These are phyloP conservation scores for Ormyrus thymus DNA, from an alignment of 2,888 invertebrate species.

Conservation along the genomic window DNA sequence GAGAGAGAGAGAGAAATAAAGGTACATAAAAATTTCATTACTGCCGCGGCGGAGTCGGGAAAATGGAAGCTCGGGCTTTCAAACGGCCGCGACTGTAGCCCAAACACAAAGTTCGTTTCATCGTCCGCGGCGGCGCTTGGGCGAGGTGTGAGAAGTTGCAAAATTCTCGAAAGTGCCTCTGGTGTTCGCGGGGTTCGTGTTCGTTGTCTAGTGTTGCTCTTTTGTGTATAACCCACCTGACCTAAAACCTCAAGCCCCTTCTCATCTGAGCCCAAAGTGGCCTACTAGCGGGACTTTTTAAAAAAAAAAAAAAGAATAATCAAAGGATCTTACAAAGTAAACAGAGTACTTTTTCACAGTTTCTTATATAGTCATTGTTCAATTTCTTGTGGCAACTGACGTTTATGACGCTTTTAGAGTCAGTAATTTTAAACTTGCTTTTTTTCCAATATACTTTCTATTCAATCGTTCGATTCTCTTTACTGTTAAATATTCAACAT, in stretches of 20 bases:
- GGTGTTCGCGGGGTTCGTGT: conserved; percentile 79
- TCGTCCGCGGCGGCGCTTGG: conserved; percentile 35
- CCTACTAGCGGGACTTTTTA: conserved; percentile 53
- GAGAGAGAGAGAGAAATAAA: neutral
- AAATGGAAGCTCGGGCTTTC: conserved; percentile 13
- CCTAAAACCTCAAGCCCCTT: conserved; percentile 57
- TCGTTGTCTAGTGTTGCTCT: conserved; percentile 92
- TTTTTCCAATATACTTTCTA: conserved; percentile 9
- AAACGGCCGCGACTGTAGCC: neutral
- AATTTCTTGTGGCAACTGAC: conserved; percentile 47
- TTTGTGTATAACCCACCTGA: conserved; percentile 83
- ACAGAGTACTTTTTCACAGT: conserved; percentile 32
- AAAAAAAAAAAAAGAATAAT: conserved; percentile 29
- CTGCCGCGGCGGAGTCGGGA: neutral
- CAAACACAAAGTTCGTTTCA: conserved; percentile 39
- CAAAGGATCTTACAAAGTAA: conserved; percentile 37
- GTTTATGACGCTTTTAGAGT: conserved; percentile 4
- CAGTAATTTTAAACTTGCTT: neutral
- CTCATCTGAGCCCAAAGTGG: conserved; percentile 47
- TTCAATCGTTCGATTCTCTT: neutral
- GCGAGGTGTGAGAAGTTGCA: conserved; percentile 54
- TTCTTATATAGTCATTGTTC: conserved; percentile 33
- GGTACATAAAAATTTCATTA: conserved; percentile 18
- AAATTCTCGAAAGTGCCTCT: conserved; percentile 61
- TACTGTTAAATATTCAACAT: conserved; percentile 23